Percentiles rank a stretch among this genome's conserved stretches.
phyloP scores from a whole-genome alignment of 2,888 invertebrate genomes.

The Beris morrisii region DNA sequence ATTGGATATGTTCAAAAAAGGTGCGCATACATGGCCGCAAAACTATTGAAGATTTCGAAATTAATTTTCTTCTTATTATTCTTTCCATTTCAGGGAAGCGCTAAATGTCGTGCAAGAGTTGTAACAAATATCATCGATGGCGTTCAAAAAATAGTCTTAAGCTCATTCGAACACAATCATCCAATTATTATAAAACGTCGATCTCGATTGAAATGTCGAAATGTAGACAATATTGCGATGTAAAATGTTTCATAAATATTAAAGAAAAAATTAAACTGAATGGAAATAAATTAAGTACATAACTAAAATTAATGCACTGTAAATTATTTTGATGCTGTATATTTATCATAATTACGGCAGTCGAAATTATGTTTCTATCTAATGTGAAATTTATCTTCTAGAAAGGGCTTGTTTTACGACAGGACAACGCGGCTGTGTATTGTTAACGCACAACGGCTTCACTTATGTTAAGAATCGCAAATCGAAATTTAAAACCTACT shows the following conservation, averaged over 20 bases:
- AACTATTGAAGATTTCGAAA: no score
- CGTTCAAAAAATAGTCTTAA: slow-evolving; percentile 52
- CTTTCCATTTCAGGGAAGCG: slow-evolving; percentile 49
- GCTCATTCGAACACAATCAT: slow-evolving; percentile 53
- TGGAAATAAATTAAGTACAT: no score
- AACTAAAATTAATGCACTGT: no score
- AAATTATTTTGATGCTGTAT: no score
- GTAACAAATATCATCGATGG: slow-evolving; percentile 54
- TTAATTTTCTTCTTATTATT: not conserved
- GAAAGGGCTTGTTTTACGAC: slow-evolving; percentile 48
- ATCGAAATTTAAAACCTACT: slow-evolving; percentile 52
- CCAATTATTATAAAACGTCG: slow-evolving; percentile 48
- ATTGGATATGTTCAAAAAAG: slow-evolving; percentile 57
- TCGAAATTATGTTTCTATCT: not conserved
- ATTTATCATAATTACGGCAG: not conserved
- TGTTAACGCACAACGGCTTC: slow-evolving; percentile 48
- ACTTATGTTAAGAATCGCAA: slow-evolving; percentile 54
- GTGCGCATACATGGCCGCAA: slow-evolving; percentile 40
- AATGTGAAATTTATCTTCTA: not conserved
- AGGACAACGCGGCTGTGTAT: slow-evolving; percentile 54
- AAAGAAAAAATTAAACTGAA: no score
- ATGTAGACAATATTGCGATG: no score
- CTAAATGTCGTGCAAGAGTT: slow-evolving; percentile 54
- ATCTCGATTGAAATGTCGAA: slow-evolving; percentile 38
- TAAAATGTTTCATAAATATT: no score